Base-by-base conservation (phyloP, 2,888 invertebrate species). In the Drosophila fulvimacula region DNA sequence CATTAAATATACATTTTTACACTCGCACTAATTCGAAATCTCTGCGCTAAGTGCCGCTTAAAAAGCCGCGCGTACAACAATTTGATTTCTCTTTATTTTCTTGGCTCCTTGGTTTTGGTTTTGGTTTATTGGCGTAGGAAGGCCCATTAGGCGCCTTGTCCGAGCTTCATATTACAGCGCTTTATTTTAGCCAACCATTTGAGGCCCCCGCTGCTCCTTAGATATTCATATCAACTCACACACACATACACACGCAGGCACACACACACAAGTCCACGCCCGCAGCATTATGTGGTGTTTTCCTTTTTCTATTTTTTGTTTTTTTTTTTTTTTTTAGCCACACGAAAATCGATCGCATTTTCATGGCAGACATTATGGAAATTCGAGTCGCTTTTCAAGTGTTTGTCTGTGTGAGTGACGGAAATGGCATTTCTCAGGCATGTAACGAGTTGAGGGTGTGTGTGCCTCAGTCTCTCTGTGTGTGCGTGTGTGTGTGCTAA, bases 281-380 rank as follows among this genome's bases (percentile, higher is more conserved):
- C 69, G 63, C 69, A 84, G 88, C 84, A 84, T 87, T 83, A 83
- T 87, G 76, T 66, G 63, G 38, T 60, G 48, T 44, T 46, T 51
- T 24, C 17, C 59, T 51, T 34, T 34, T 51, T 34, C 49, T 48
- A 30, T 48, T 51, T 51, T 32, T 27, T 24, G 44, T 46, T 24
- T 27, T 24, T 15, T 15, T 3, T 46, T 21, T 4, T 51, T 21
- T 49, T 57, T 64, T 64, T 49, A 42, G 44, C 55, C 69, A 73
- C 74, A 78, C 71, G 75, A 83, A 90, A 87, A 87, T 87, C 87
- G 89, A 90, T 87, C 87, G 90, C 81, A 88, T 90, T 87, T 87
- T 90, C 81, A 88, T 87, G 84, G 89, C 89, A 90, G 83, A 90
- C 89, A 88, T 90, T 87, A 90, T 90, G 89, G 90, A 90, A 90